A percentile compares a stretch with the other conserved stretches of the same genome.
Evolutionary conservation across 1,140 invertebrate species (phyloP).

Genomic region (Drosophila subpulchrella): DNA sequence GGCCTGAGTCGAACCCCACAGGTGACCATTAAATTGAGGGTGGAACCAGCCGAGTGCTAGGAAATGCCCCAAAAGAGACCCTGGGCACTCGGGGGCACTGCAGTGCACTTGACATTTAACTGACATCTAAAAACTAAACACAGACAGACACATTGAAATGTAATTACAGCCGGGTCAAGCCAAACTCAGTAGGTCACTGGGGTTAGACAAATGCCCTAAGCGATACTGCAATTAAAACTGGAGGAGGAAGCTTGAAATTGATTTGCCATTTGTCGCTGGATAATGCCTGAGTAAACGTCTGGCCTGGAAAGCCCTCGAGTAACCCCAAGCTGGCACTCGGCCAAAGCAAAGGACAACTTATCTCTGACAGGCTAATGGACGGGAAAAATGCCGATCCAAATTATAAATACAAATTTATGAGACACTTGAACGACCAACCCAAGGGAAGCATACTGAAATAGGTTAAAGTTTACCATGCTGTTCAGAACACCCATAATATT

Average conservation of each 20-base stretch:
- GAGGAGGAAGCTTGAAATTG: conserved; percentile 46
- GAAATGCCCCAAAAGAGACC: conserved; percentile 10
- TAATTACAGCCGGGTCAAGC: conserved; percentile 52
- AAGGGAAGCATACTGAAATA: not conserved
- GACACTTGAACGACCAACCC: conserved; percentile 14
- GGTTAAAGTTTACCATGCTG: conserved; percentile 10
- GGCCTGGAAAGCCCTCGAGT: conserved; percentile 17
- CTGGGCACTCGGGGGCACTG: conserved; percentile 1
- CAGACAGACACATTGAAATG: conserved; percentile 41
- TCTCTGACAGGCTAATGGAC: conserved; percentile 60
- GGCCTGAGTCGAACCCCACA: not conserved
- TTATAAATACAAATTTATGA: conserved; percentile 66
- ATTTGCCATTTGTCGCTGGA: conserved; percentile 58
- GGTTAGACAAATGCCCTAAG: conserved; percentile 18
- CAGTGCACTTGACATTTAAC: conserved; percentile 73
- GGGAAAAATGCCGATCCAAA: conserved; percentile 31
- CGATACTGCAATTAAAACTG: conserved; percentile 71
- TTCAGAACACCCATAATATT: conserved; percentile 22
- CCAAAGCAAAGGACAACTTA: conserved; percentile 31
- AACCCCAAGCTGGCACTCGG: conserved; percentile 44
- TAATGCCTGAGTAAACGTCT: conserved; percentile 51
- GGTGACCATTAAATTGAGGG: conserved; percentile 16
- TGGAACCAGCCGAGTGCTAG: not conserved
- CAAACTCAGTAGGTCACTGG: conserved; percentile 27
- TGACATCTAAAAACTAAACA: conserved; percentile 50